Evolutionary conservation across 2,888 invertebrate genomes (phyloP).

Genomic region (Scrobipalpa costella): DNA sequence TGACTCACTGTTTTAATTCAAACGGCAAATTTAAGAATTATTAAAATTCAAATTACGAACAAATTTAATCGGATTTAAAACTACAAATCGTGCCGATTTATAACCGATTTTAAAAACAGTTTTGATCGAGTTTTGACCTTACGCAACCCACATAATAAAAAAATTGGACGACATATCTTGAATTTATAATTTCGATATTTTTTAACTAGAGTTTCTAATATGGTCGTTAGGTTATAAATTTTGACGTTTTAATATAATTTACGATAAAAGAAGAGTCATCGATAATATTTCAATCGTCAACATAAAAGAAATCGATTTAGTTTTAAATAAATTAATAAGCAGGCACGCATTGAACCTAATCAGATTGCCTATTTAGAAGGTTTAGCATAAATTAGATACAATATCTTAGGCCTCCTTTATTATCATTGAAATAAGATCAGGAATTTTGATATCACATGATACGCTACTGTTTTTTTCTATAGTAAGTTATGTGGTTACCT

Average conservation of each 20-base stretch:
- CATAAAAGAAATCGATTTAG: conserved; percentile 24
- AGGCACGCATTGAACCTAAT: conserved; percentile 7
- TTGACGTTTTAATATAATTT: not conserved
- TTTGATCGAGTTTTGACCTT: conserved; percentile 31
- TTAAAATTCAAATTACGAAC: conserved; percentile 50
- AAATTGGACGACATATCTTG: conserved; percentile 10
- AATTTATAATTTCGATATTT: conserved; percentile 7
- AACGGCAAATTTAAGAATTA: conserved; percentile 36
- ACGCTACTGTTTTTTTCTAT: not conserved
- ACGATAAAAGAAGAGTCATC: conserved; percentile 13
- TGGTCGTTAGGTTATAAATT: conserved; percentile 2
- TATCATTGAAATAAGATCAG: not conserved
- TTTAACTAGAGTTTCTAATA: not conserved
- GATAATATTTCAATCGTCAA: conserved; percentile 25
- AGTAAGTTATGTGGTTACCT: too few species aligned
- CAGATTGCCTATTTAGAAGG: conserved; percentile 1
- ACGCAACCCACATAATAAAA: conserved; percentile 20
- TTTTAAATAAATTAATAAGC: conserved; percentile 2
- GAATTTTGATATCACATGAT: not conserved
- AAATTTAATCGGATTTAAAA: conserved; percentile 47
- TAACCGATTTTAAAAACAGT: conserved; percentile 31
- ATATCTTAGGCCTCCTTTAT: not conserved
- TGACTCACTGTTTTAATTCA: conserved; percentile 38
- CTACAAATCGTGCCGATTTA: conserved; percentile 36
- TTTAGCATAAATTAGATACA: conserved; percentile 6